Evolutionary conservation across 2,888 invertebrate genomes (phyloP).

Genomic region (Dasysyrphus tricinctus): DNA sequence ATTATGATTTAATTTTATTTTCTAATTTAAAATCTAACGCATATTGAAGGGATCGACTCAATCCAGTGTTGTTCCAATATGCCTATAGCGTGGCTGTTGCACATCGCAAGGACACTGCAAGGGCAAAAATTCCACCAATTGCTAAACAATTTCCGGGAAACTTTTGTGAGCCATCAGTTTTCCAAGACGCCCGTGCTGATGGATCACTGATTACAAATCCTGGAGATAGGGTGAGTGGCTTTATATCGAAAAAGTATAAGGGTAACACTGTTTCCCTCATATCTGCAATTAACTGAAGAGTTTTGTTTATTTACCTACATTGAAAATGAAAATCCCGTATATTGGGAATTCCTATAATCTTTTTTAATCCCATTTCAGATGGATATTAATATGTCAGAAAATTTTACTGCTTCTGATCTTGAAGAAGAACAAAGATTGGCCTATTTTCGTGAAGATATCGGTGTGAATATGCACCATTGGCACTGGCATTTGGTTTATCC

Average conservation of each 20-base stretch:
- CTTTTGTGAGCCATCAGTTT: conserved; percentile 90
- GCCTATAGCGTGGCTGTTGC: conserved; percentile 90
- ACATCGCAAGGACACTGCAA: conserved; percentile 84
- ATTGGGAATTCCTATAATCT: too few species aligned
- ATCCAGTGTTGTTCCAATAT: conserved; percentile 92
- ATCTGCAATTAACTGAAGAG: too few species aligned
- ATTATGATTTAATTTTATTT: background rate
- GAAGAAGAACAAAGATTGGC: conserved; percentile 92
- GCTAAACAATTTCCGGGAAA: conserved; percentile 92
- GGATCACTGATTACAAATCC: conserved; percentile 85
- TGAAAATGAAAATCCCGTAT: too few species aligned
- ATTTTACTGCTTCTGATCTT: conserved; percentile 89
- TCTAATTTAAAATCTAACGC: background rate
- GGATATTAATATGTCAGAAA: conserved; percentile 87
- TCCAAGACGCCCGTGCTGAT: conserved; percentile 88
- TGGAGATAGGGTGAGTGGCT: conserved; percentile 82
- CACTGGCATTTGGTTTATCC: conserved; percentile 96
- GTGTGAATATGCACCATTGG: conserved; percentile 95
- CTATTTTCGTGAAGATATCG: conserved; percentile 94
- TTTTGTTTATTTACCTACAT: too few species aligned
- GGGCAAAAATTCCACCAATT: conserved; percentile 89
- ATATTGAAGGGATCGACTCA: conserved; percentile 87
- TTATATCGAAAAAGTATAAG: background rate
- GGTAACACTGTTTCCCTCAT: too few species aligned
- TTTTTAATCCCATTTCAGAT: conserved; percentile 67